phyloP scores from a whole-genome alignment of 92 coral and sea anemone species.

The Montipora capitata region DNA sequence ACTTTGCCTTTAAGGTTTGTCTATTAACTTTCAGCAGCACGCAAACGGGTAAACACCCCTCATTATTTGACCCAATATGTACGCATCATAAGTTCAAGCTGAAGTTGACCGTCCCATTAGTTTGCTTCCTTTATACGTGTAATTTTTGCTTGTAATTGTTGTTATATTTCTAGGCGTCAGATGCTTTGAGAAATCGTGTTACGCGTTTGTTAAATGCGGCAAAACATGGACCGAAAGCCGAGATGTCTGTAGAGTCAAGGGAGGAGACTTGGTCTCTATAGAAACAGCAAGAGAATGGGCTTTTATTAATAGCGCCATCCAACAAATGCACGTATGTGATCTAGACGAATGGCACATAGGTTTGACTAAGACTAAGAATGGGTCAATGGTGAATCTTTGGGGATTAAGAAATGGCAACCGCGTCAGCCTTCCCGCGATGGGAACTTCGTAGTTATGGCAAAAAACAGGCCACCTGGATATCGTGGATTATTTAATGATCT shows the following conservation, averaged over 20 bases:
- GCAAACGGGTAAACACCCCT: no score
- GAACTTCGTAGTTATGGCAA: constrained; percentile 53
- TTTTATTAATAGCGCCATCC: constrained; percentile 41
- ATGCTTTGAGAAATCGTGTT: constrained; percentile 37
- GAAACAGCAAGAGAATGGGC: constrained; percentile 67
- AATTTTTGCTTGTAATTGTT: not conserved
- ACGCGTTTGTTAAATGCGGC: constrained; percentile 20
- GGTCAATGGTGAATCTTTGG: constrained; percentile 65
- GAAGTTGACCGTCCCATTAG: no score
- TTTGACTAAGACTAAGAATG: constrained; percentile 31
- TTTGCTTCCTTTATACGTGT: not conserved
- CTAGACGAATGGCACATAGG: constrained; percentile 50
- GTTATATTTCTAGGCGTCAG: not conserved
- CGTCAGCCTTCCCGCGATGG: constrained; percentile 75
- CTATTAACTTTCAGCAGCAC: no score
- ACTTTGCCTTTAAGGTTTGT: no score
- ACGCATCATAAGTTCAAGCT: no score
- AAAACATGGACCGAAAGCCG: constrained; percentile 54
- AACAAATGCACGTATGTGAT: not conserved
- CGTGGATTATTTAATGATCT: constrained; percentile 71
- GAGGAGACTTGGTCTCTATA: constrained; percentile 71
- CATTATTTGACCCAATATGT: no score
- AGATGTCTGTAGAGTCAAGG: constrained; percentile 27
- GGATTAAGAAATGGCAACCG: constrained; percentile 69
- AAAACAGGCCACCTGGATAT: constrained; percentile 46